These are phyloP conservation scores for Saturnia japonica DNA, from an alignment of 2,888 invertebrate species.

Conservation along the genomic window DNA sequence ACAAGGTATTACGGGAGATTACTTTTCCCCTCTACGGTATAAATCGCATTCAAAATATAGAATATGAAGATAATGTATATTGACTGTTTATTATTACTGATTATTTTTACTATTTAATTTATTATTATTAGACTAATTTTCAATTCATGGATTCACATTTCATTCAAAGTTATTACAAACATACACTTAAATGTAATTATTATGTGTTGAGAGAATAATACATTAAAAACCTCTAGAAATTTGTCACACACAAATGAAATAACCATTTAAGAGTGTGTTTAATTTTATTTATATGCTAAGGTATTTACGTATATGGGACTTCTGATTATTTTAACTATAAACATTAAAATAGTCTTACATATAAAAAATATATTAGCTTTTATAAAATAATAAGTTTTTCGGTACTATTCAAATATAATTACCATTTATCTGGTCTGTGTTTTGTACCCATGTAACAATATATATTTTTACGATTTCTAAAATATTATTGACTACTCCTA, in stretches of 20 bases:
- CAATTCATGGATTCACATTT: not conserved
- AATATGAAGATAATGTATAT: no score
- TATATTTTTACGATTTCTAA: no score
- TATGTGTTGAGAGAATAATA: no score
- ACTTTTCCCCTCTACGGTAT: constrained; percentile 68
- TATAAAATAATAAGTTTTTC: not conserved
- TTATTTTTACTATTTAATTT: not conserved
- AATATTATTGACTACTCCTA: no score
- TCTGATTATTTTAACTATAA: not conserved
- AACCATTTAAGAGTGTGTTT: not conserved
- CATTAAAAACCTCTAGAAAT: not conserved
- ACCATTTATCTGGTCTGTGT: not conserved
- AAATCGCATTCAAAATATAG: constrained; percentile 50
- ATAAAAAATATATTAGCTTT: not conserved
- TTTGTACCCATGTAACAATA: no score
- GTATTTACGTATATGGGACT: not conserved
- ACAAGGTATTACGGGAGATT: constrained; percentile 73
- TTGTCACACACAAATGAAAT: not conserved
- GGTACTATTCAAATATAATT: not conserved
- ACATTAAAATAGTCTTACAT: not conserved
- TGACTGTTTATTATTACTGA: constrained; percentile 32
- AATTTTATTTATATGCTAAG: not conserved
- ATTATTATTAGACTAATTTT: not conserved
- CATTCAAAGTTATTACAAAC: no score
- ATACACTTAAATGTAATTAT: no score